phyloP scores from a whole-genome alignment of 2,113 vertebrate species.

The Melierax canorus region DNA sequence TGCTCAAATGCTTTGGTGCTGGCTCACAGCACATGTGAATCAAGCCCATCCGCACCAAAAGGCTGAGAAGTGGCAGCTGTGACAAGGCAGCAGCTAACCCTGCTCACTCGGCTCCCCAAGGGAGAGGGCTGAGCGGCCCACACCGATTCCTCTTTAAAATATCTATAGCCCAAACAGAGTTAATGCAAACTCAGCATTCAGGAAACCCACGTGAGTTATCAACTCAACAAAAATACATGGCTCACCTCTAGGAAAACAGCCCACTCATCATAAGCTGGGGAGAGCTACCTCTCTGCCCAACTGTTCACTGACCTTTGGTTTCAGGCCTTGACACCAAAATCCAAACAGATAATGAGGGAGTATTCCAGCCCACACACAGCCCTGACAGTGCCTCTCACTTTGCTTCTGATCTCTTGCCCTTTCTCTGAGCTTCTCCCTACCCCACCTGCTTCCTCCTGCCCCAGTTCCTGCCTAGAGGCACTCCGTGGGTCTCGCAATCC shows the following conservation, averaged over 20 bases:
- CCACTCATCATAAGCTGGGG: background rate
- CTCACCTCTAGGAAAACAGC: background rate
- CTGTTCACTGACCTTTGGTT: background rate
- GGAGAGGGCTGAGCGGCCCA: background rate
- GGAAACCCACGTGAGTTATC: background rate
- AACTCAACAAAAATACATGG: background rate
- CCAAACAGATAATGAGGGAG: background rate
- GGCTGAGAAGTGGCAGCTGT: background rate
- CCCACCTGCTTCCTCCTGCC: background rate
- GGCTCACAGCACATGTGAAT: background rate
- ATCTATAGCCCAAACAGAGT: background rate
- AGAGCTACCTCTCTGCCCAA: background rate
- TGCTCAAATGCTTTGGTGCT: background rate
- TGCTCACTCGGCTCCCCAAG: background rate
- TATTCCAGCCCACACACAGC: background rate
- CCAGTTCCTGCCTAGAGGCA: background rate
- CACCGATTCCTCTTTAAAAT: background rate
- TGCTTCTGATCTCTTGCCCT: background rate
- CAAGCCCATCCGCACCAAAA: background rate
- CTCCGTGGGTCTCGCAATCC: background rate
- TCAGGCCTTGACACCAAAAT: constrained; percentile 30
- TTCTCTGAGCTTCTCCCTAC: background rate
- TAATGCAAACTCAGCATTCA: constrained; percentile 30
- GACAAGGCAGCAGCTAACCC: background rate
- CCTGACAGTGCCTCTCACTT: background rate